Evolutionary conservation across 2,113 vertebrate species (phyloP), one percentile per base, ranked within the genome.

Genomic region (Nestor notabilis): DNA sequence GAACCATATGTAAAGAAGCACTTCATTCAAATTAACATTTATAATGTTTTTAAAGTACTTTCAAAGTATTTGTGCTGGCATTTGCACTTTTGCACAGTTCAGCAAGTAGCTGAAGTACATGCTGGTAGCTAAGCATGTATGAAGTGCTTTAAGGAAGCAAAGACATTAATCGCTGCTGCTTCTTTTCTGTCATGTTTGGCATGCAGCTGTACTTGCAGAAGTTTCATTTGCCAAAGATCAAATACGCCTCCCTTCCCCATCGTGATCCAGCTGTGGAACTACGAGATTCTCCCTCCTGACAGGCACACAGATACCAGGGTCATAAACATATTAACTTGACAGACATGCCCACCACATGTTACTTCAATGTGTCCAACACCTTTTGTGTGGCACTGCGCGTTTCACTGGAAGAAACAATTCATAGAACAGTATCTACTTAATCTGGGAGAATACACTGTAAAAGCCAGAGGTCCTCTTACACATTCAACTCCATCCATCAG

Each of bases 1-100:
- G n/a, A 93, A 41, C 29, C 43, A 19, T 84, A 58, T 50, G 17
- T 86, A 96, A 95, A 95, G 20, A 86, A 90, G 72, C 52, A 58
- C 18, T 72, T 92, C 10, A 13, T 43, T 82, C 46, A 95, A 83
- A 79, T 85, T 72, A 90, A 85, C 5, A 6, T 49, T 69, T 93
- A 37, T 17, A 18, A 60, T 64, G 31, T 61, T 85, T 76, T 66
- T 60, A 8, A 79, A 90, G 41, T 76, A 69, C 43, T 60, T 95
- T 81, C 77, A 37, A 7, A 74, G 37, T 70, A 21, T 77, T 91
- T 93, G 15, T 88, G 82, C 84, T 94, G 66, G 50, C 58, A 66
- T 74, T 93, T 86, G 49, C 63, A 77, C n/a, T n/a, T n/a, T n/a
- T n/a, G n/a, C 18, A 13, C 47, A 28, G 3, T 91, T 85, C 81